phyloP scores from a whole-genome alignment of 1,140 invertebrate genomes.

The Zophobas morio region DNA sequence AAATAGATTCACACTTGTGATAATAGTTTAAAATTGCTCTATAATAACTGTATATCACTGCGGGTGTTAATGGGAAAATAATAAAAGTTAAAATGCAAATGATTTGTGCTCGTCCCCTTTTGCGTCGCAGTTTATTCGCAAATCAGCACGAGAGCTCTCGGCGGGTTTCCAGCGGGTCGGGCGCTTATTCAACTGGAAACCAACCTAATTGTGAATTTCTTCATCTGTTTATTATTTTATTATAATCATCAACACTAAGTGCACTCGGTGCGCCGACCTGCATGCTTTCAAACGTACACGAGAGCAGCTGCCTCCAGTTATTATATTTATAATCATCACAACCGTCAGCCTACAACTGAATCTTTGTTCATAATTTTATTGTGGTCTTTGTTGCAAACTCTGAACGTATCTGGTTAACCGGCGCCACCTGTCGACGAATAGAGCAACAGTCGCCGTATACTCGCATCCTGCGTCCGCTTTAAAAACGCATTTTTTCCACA shows the following conservation, averaged over 20 bases:
- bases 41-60: constrained; percentile 53
- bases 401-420: no score
- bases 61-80: constrained; percentile 56
- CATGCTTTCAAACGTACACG: no score
- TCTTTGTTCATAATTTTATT: no score
- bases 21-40: constrained; percentile 48
- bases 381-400: no score
- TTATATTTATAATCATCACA: no score
- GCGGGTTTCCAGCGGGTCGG: constrained; percentile 50
- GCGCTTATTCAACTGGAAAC: constrained; percentile 52
- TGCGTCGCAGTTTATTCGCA: constrained; percentile 49
- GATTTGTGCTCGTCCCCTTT: constrained; percentile 53
- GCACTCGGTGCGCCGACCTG: background rate
- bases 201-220: constrained; percentile 40
- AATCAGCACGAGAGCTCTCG: constrained; percentile 53
- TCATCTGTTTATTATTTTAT: constrained; percentile 42
- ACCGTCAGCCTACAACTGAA: no score
- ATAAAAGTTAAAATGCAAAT: constrained; percentile 56
- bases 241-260: constrained; percentile 34
- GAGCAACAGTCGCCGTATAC: no score
- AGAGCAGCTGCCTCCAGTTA: no score
- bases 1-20: constrained; percentile 42
- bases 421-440: no score
- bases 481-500: no score
- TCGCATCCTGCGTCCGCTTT: no score